Conservation (phyloP, 2,888 invertebrate genomes). For the Chydorus sphaericus region DNA sequence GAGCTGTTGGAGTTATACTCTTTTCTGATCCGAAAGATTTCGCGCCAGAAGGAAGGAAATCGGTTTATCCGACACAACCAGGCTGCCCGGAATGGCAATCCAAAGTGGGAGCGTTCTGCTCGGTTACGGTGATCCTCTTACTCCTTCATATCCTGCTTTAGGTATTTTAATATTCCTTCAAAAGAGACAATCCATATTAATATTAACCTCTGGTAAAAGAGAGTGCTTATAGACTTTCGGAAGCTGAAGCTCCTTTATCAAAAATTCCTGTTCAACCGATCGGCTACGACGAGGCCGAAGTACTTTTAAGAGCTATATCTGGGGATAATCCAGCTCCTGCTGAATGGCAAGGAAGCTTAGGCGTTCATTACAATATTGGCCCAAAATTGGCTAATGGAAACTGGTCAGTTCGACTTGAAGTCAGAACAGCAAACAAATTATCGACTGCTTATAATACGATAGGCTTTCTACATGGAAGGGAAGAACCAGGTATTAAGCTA, state of each 20-base stretch:
- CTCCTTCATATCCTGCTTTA: conserved; percentile 35
- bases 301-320: conserved; percentile 22
- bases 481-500: conserved; percentile 21
- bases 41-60: conserved; percentile 22
- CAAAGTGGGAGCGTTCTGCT: conserved; percentile 31
- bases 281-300: conserved; percentile 28
- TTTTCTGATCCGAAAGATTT: conserved; percentile 31
- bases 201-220: conserved; percentile 18
- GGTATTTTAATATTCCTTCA: too few relatives aligned
- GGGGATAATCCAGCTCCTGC: conserved; percentile 26
- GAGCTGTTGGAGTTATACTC: conserved; percentile 30
- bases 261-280: conserved; percentile 31
- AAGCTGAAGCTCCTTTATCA: conserved; percentile 24
- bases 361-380: conserved; percentile 30
- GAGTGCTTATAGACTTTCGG: conserved; percentile 21
- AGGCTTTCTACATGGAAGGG: conserved; percentile 25
- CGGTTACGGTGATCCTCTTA: conserved; percentile 33
- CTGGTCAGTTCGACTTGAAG: conserved; percentile 19
- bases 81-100: conserved; percentile 33
- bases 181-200: too few relatives aligned
- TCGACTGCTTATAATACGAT: conserved; percentile 27
- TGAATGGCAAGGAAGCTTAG: conserved; percentile 30
- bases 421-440: conserved; percentile 18
- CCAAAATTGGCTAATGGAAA: conserved; percentile 24
- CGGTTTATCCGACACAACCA: conserved; percentile 27